Base-by-base conservation (phyloP, 2,113 vertebrate genomes). In the Bufo bufo region DNA sequence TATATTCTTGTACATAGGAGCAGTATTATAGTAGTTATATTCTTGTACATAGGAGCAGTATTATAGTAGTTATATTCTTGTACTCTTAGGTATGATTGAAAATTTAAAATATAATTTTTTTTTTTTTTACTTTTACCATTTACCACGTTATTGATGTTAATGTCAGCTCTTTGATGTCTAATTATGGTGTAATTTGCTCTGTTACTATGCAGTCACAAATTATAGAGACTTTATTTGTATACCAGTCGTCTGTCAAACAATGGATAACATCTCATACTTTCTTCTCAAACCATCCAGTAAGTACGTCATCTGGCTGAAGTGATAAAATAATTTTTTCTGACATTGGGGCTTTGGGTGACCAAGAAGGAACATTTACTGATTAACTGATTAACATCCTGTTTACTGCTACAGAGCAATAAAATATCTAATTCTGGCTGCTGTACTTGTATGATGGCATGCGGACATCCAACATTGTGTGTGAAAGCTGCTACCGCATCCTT, bases 331-430 rank as follows among this genome's bases (percentile, higher is more conserved):
- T 13, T 14, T 50, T 66, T 69, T 65, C 19, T 83, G 63, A 23
- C 20, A 17, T 23, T 50, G 47, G 59, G 45, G 7, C 9, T 65
- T 54, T 79, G 14, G 20, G 49, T 54, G 14, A 10, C n/a, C 50
- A 45, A 65, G 47, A 86, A 19, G 75, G 85, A 86, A 79, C 59
- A 77, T 79, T 78, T 79, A 65, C 50, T 78, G 84, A 77, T 86
- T 49, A 63, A 52, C 50, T 86, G 84, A 77, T 86, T 59, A 61
- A 43, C 69, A 75, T 85, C 84, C 84, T 85, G 84, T 85, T 85
- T 85, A 85, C 54, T 75, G 71, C 23, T 4, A 11, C 33, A 47
- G 11, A 45, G 84, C 43, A 75, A 85, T 85, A 85, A 75, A 85
- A 49, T 50, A 58, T 77, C 69, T 59, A 75, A 78, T 86, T 86